Percentiles rank a stretch among this genome's conserved stretches.
These are phyloP conservation scores for Eupithecia inturbata DNA, from an alignment of 2,888 invertebrate species.

Conservation along the genomic window DNA sequence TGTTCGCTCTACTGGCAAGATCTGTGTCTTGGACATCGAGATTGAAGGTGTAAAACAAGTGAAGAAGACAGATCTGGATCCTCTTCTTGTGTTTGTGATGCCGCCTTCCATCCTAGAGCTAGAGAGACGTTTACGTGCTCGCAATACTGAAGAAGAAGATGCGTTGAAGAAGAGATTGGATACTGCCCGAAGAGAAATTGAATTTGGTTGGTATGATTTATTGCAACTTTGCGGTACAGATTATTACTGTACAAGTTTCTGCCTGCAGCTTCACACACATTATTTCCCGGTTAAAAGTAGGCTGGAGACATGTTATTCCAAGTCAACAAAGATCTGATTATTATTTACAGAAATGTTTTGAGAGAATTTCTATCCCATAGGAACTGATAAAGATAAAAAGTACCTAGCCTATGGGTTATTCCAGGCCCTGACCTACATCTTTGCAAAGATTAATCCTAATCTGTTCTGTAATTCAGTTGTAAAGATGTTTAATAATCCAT, in stretches of 20 bases:
- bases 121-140: constrained; percentile 87
- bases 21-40: constrained; percentile 97
- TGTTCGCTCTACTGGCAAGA: constrained; percentile 90
- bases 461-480: too few species aligned
- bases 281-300: neutral
- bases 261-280: too few species aligned
- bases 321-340: too few species aligned
- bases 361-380: too few species aligned
- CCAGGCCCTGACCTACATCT: too few species aligned
- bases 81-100: constrained; percentile 94
- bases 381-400: too few species aligned
- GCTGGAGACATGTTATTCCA: neutral
- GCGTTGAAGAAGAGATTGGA: constrained; percentile 90
- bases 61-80: constrained; percentile 91
- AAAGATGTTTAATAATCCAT: too few species aligned
- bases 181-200: constrained; percentile 91
- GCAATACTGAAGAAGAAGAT: constrained; percentile 97
- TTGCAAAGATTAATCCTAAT: too few species aligned
- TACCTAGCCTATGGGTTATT: too few species aligned
- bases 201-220: constrained; percentile 87
- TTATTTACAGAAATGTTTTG: too few species aligned
- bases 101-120: constrained; percentile 94
- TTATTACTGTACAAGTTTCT: neutral
- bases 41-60: constrained; percentile 96
- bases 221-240: neutral